phyloP scores from a whole-genome alignment of 2,797 vertebrate species.

The Rousettus madagascariensis region DNA sequence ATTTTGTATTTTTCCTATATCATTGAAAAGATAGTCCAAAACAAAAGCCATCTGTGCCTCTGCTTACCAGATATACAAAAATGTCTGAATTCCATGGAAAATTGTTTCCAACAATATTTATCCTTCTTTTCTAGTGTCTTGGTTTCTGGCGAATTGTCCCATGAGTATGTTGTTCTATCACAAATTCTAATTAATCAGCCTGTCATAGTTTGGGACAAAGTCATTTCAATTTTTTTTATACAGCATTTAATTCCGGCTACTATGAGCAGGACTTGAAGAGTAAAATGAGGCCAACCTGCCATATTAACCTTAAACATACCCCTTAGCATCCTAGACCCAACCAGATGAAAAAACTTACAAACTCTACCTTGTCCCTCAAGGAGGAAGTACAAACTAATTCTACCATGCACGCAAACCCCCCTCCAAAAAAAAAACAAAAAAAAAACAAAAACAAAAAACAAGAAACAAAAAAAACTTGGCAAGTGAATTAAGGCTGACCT shows the following conservation, averaged over 20 bases:
- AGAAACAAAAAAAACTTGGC: neutral
- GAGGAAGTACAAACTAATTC: neutral
- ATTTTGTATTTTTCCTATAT: neutral
- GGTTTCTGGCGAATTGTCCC: neutral
- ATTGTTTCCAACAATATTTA: neutral
- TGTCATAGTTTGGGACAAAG: neutral
- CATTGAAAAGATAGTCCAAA: neutral
- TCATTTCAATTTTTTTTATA: neutral
- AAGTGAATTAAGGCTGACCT: neutral
- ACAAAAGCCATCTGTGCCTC: neutral
- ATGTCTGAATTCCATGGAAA: neutral
- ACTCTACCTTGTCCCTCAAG: neutral
- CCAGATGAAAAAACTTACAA: neutral
- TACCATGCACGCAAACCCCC: neutral
- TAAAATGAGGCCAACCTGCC: neutral
- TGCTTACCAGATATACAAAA: neutral
- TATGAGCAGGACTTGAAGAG: neutral
- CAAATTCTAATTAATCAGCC: neutral
- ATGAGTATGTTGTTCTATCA: neutral
- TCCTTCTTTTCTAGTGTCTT: neutral
- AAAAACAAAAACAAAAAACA: too few relatives aligned
- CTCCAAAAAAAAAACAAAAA: too few relatives aligned
- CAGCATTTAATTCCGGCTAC: neutral
- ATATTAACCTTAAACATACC: neutral
- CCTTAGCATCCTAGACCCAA: neutral